Evolutionary conservation across 2,888 invertebrate species (phyloP).

Genomic region (Ommatoiulus sabulosus): DNA sequence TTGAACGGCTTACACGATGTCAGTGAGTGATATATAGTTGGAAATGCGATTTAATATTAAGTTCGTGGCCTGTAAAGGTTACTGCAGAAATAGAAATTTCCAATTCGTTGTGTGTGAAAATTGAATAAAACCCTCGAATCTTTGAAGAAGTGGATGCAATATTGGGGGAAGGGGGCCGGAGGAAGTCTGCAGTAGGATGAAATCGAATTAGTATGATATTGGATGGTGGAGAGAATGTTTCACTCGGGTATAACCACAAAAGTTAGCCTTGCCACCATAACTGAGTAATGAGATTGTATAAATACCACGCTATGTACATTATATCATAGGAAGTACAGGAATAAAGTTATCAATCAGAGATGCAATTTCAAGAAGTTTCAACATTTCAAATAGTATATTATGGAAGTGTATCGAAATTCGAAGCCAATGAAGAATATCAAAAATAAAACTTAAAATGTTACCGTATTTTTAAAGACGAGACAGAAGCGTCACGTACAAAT

Average conservation of each 20-base stretch:
- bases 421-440: too few relatives aligned
- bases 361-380: background rate
- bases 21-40: conserved; percentile 21
- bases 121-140: conserved; percentile 36
- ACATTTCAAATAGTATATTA: too few relatives aligned
- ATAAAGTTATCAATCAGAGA: too few relatives aligned
- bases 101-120: conserved; percentile 35
- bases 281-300: background rate
- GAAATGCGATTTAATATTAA: conserved; percentile 33
- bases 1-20: background rate
- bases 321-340: too few relatives aligned
- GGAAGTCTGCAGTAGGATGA: background rate
- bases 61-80: conserved; percentile 27
- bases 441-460: too few relatives aligned
- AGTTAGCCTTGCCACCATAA: conserved; percentile 27
- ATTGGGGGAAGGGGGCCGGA: background rate
- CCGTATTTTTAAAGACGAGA: too few relatives aligned
- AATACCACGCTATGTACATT: background rate
- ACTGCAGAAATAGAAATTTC: conserved; percentile 33
- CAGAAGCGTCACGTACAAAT: too few relatives aligned
- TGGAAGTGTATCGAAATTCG: too few relatives aligned
- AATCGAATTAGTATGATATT: conserved; percentile 28
- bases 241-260: background rate
- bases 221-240: background rate
- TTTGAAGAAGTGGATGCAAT: background rate